Conservation (phyloP, 1,140 invertebrate genomes). For the Ceratosolen fusciceps region DNA sequence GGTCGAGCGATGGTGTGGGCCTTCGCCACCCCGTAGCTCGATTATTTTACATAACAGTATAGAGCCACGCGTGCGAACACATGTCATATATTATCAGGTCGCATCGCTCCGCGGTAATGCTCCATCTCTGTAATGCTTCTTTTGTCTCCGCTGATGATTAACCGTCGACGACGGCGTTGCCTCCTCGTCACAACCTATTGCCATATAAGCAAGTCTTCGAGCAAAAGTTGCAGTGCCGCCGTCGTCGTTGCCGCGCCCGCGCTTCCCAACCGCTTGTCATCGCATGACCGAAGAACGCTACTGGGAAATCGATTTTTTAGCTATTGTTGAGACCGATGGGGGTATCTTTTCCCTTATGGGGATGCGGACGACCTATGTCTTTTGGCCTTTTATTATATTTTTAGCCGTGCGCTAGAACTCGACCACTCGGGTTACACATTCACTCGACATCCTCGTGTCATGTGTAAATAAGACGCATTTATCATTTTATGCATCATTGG, state of each 20-base stretch:
- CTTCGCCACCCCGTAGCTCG: not conserved
- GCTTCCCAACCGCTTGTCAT: not conserved
- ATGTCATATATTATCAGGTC: constrained; percentile 4
- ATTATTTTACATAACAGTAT: constrained; percentile 64
- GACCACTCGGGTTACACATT: not conserved
- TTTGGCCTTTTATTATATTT: constrained; percentile 23
- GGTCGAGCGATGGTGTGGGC: not conserved
- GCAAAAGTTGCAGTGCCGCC: not conserved
- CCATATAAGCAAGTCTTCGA: not conserved
- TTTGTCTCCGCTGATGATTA: constrained; percentile 1
- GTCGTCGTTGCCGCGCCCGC: not conserved
- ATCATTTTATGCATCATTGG: too few species aligned
- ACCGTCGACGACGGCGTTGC: too few species aligned
- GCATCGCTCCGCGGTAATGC: not conserved
- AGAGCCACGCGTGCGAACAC: constrained; percentile 24
- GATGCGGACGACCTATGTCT: constrained; percentile 32
- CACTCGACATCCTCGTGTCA: not conserved
- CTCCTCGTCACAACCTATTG: too few species aligned
- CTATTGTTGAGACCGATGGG: not conserved
- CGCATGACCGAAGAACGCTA: not conserved
- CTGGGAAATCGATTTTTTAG: constrained; percentile 45
- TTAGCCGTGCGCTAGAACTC: constrained; percentile 25
- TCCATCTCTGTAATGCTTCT: too few species aligned
- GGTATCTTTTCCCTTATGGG: not conserved
- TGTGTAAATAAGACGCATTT: not conserved